Conservation (phyloP, 2,113 vertebrate genomes). For the Chaetodon auriga region DNA sequence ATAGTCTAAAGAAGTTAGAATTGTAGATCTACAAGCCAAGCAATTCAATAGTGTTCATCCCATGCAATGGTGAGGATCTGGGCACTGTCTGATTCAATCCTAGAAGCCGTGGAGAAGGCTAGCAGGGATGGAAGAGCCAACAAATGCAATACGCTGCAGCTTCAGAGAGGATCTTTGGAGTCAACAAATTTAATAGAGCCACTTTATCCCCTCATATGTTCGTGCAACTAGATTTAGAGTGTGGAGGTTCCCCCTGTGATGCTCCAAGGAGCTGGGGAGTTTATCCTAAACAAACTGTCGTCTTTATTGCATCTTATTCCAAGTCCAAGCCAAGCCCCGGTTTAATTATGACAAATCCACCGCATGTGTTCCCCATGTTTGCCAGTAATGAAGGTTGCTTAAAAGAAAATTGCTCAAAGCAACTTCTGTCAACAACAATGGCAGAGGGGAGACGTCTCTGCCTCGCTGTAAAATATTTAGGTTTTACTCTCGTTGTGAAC, state of each 20-base stretch:
- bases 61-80: constrained; percentile 83
- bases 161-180: constrained; percentile 82
- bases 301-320: constrained; percentile 79
- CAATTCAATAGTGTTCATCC: constrained; percentile 86
- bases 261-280: constrained; percentile 71
- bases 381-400: constrained; percentile 75
- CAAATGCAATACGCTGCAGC: constrained; percentile 84
- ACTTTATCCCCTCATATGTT: constrained; percentile 85
- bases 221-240: constrained; percentile 82
- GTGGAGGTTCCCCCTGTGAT: constrained; percentile 71
- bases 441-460: constrained; percentile 56
- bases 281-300: constrained; percentile 83
- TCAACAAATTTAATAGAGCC: constrained; percentile 86
- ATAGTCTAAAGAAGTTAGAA: constrained; percentile 87
- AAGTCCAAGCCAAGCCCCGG: constrained; percentile 76
- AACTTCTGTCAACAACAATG: constrained; percentile 71
- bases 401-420: constrained; percentile 65
- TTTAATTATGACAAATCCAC: constrained; percentile 86
- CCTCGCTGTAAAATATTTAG: constrained; percentile 59
- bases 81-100: constrained; percentile 87
- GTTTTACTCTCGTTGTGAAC: constrained; percentile 56
- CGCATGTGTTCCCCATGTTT: constrained; percentile 75
- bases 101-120: constrained; percentile 75
- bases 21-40: constrained; percentile 86
- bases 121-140: constrained; percentile 80